These are phyloP conservation scores for Hirtodrosophila duncani DNA, from an alignment of 2,888 invertebrate genomes.

Conservation along the genomic window DNA sequence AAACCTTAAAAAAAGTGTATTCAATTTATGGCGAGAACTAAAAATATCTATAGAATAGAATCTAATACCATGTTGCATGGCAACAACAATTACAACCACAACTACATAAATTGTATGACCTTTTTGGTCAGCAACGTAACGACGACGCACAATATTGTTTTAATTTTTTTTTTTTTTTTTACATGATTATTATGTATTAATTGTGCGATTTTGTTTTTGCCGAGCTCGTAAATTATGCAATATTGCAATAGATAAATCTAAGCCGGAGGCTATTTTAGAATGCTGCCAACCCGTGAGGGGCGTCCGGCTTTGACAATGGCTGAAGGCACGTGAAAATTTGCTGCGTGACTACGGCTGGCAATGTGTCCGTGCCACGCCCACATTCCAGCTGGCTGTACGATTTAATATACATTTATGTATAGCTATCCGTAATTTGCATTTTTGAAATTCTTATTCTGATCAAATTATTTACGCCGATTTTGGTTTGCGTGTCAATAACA, in stretches of 20 bases:
- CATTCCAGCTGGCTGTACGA: neutral
- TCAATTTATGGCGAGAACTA: slow-evolving; percentile 1
- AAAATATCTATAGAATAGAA: slow-evolving; percentile 13
- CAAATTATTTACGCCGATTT: slow-evolving; percentile 2
- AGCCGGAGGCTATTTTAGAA: slow-evolving; percentile 60
- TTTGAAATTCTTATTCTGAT: slow-evolving; percentile 29
- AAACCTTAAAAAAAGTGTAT: slow-evolving; percentile 4
- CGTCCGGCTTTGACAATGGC: slow-evolving; percentile 5
- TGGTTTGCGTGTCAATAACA: slow-evolving; percentile 33
- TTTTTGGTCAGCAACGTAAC: slow-evolving; percentile 61
- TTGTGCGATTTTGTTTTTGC: slow-evolving; percentile 7
- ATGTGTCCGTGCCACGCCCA: slow-evolving; percentile 18
- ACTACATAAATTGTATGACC: slow-evolving; percentile 50
- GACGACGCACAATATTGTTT: slow-evolving; percentile 50
- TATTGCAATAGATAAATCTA: slow-evolving; percentile 42
- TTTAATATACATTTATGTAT: neutral
- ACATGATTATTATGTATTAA: slow-evolving; percentile 39
- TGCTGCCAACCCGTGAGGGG: no score
- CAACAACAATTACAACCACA: slow-evolving; percentile 30
- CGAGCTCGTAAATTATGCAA: slow-evolving; percentile 41
- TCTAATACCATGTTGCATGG: slow-evolving; percentile 19
- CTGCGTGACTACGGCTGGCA: slow-evolving; percentile 42
- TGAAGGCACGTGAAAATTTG: slow-evolving; percentile 57
- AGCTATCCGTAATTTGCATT: slow-evolving; percentile 35
- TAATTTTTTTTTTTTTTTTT: slow-evolving; percentile 13